These are phyloP conservation scores for Drosophila stalkeri DNA, from an alignment of 2,888 invertebrate species.

Conservation along the genomic window DNA sequence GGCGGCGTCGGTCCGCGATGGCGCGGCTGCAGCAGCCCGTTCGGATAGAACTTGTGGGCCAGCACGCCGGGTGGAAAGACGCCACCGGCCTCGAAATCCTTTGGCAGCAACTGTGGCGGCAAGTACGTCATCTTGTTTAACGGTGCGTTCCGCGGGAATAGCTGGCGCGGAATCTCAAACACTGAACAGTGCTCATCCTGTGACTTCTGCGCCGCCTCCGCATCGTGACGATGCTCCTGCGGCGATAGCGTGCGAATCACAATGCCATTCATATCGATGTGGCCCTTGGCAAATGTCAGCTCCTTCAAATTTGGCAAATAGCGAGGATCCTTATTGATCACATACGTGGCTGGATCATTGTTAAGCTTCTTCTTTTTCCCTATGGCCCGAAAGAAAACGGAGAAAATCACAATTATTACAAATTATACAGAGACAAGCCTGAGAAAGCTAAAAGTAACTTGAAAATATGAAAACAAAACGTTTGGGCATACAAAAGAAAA, in stretches of 20 bases:
- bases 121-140: slow-evolving; percentile 25
- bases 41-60: slow-evolving; percentile 36
- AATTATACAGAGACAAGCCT: too few species aligned
- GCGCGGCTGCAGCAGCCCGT: slow-evolving; percentile 1
- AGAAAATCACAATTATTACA: too few species aligned
- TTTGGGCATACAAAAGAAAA: too few species aligned
- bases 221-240: slow-evolving; percentile 18
- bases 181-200: not conserved
- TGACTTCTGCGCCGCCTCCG: not conserved
- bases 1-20: slow-evolving; percentile 39
- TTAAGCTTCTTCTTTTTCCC: not conserved
- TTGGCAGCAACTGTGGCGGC: slow-evolving; percentile 30
- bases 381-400: not conserved
- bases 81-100: slow-evolving; percentile 30
- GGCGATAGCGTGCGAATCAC: slow-evolving; percentile 3
- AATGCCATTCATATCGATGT: slow-evolving; percentile 6
- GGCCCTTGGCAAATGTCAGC: not conserved
- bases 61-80: slow-evolving; percentile 34
- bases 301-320: slow-evolving; percentile 33
- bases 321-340: slow-evolving; percentile 14
- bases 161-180: slow-evolving; percentile 26
- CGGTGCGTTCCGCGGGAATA: slow-evolving; percentile 31
- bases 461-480: too few species aligned
- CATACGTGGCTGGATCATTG: not conserved
- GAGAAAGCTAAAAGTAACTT: too few species aligned